phyloP scores from a whole-genome alignment of 1,140 invertebrate species.

The Octopus bimaculoides region DNA sequence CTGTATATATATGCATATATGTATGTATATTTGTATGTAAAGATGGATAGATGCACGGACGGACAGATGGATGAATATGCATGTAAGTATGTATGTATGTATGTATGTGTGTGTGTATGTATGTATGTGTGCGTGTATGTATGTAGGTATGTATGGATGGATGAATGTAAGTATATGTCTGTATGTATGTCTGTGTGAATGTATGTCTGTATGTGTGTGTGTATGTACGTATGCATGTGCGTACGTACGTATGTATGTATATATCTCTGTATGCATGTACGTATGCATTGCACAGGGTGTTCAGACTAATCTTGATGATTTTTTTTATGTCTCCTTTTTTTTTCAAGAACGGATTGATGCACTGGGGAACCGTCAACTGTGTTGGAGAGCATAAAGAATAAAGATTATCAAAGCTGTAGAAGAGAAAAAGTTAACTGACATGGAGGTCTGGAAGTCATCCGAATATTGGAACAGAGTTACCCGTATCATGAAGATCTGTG shows the following conservation, averaged over 20 bases:
- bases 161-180: not conserved
- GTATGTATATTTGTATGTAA: not conserved
- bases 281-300: not conserved
- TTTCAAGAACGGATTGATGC: not conserved
- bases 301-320: not conserved
- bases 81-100: not conserved
- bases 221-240: not conserved
- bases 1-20: not conserved
- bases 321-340: not conserved
- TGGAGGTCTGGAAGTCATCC: too few relatives aligned
- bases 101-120: not conserved
- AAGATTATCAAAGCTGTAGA: not conserved
- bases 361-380: not conserved
- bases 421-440: too few relatives aligned
- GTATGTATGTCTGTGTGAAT: not conserved
- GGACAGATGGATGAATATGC: not conserved
- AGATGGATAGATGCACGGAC: not conserved
- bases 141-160: not conserved
- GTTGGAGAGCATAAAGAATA: not conserved
- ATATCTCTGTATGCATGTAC: not conserved
- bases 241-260: not conserved
- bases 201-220: not conserved
- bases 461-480: too few relatives aligned
- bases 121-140: not conserved
- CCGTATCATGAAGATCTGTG: too few relatives aligned